Conservation (phyloP, 37 sponge, comb jelly and placozoan genomes). For the Spongia lamella region DNA sequence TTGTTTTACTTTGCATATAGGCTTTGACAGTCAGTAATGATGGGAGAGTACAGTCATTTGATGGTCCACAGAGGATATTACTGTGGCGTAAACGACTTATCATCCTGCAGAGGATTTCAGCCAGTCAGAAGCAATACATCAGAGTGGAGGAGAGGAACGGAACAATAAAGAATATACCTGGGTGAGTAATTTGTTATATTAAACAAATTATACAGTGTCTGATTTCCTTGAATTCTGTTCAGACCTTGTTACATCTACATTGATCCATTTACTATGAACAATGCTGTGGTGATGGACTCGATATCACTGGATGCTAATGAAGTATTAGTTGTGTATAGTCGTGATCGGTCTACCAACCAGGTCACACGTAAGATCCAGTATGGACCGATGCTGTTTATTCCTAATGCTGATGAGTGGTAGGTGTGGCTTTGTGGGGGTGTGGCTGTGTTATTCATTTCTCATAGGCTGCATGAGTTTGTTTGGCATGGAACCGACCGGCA, state of each 20-base stretch:
- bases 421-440: background rate
- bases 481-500: slow-evolving; percentile 89
- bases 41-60: slow-evolving; percentile 33
- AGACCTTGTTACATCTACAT: slow-evolving; percentile 70
- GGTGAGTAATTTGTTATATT: slow-evolving; percentile 40
- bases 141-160: slow-evolving; percentile 46
- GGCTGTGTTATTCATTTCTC: background rate
- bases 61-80: slow-evolving; percentile 62
- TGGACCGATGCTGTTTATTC: slow-evolving; percentile 83
- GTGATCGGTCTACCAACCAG: slow-evolving; percentile 39
- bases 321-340: slow-evolving; percentile 85
- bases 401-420: slow-evolving; percentile 85
- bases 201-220: too few species aligned
- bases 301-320: slow-evolving; percentile 84
- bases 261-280: slow-evolving; percentile 52
- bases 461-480: slow-evolving; percentile 77
- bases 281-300: slow-evolving; percentile 36
- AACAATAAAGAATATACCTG: slow-evolving; percentile 59
- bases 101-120: slow-evolving; percentile 35
- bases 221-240: background rate
- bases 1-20: too few species aligned
- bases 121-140: slow-evolving; percentile 76
- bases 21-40: slow-evolving; percentile 43
- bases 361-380: slow-evolving; percentile 64
- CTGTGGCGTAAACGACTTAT: slow-evolving; percentile 46